Evolutionary conservation across 2,888 invertebrate species (phyloP).

Genomic region (Macrosiphum euphorbiae): DNA sequence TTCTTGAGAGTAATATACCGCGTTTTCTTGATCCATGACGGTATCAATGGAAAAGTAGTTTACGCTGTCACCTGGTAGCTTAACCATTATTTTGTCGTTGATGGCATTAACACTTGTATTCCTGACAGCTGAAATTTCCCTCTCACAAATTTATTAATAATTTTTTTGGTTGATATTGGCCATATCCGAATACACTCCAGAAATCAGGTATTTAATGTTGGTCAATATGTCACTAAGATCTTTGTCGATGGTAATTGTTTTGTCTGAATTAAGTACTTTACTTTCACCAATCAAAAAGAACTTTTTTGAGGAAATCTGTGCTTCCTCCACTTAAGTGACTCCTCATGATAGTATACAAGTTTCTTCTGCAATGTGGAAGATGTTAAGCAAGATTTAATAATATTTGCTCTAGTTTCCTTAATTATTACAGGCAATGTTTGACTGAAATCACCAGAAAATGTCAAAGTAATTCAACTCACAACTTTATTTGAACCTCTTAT

Average conservation of each 20-base stretch:
- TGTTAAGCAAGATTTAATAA: not conserved
- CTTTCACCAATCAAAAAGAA: not conserved
- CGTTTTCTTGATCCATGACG: too few species aligned
- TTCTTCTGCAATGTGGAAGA: not conserved
- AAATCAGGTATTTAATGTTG: not conserved
- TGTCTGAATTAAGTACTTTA: not conserved
- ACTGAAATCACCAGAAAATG: not conserved
- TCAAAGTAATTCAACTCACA: not conserved
- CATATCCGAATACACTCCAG: not conserved
- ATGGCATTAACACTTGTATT: not conserved
- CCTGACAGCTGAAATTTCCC: not conserved
- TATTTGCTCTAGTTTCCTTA: not conserved
- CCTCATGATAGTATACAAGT: not conserved
- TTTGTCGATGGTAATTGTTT: not conserved
- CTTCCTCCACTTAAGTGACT: not conserved
- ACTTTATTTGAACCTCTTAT: not conserved
- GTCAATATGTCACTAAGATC: not conserved
- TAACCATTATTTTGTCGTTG: not conserved
- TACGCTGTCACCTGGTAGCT: not conserved
- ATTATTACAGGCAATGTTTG: not conserved
- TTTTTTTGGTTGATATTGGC: not conserved
- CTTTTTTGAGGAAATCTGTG: not conserved
- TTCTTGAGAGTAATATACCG: too few species aligned
- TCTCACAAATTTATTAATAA: not conserved
- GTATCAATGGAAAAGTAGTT: not conserved